phyloP scores from a whole-genome alignment of 35 echinoderm and acorn worm species.

The Stichopus chloronotus region DNA sequence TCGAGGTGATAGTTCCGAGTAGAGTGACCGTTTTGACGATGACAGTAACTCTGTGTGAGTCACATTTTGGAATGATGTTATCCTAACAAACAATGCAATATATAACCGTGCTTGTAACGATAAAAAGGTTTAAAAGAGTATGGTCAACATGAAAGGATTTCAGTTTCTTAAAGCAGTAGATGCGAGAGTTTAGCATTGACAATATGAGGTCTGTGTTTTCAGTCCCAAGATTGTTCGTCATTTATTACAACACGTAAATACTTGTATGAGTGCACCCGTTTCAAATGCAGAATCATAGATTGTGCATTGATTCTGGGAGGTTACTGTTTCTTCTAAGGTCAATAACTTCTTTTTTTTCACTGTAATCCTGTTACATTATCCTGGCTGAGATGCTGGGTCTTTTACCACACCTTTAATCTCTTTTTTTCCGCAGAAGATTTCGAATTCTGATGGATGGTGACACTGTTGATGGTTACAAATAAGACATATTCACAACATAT shows the following conservation, averaged over 20 bases:
- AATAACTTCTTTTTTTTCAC: slow-evolving; percentile 8
- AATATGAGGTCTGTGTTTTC: neutral
- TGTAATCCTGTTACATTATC: neutral
- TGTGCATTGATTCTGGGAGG: neutral
- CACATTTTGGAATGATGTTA: neutral
- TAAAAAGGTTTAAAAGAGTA: neutral
- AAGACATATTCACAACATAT: neutral
- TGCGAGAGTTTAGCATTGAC: neutral
- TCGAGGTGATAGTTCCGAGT: neutral
- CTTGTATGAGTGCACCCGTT: neutral
- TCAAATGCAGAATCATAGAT: slow-evolving; percentile 1
- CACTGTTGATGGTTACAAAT: neutral
- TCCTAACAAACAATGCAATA: slow-evolving; percentile 25
- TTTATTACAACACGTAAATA: neutral
- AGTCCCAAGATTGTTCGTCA: neutral
- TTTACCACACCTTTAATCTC: too few species aligned
- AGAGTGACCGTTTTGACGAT: neutral
- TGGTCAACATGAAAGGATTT: slow-evolving; percentile 14
- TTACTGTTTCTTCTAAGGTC: neutral
- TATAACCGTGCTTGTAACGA: neutral
- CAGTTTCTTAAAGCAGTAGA: neutral
- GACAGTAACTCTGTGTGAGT: neutral
- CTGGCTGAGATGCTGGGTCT: neutral
- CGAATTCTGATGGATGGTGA: neutral
- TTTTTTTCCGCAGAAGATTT: too few species aligned